Conservation (phyloP, 23 tunicate genomes). For the Phallusia fumigata region DNA sequence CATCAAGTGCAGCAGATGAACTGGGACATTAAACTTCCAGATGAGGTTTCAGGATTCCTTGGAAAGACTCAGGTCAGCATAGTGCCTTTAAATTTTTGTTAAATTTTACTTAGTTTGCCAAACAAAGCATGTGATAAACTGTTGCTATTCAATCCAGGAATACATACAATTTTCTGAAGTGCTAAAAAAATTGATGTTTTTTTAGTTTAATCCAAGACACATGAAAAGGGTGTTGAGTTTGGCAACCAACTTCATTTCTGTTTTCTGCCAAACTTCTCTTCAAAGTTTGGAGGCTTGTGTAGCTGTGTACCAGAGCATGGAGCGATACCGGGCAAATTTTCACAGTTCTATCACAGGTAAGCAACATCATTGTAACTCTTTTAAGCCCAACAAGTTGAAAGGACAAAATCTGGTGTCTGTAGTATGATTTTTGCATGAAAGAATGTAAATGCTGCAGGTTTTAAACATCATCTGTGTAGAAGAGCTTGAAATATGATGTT, state of each 20-base stretch:
- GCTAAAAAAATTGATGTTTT: neutral
- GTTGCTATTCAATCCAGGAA: too few species aligned
- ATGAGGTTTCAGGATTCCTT: neutral
- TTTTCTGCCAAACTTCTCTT: neutral
- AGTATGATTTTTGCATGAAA: neutral
- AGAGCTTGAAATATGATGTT: too few species aligned
- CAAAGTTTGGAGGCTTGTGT: neutral
- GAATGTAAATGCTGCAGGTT: neutral
- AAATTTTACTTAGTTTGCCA: too few species aligned
- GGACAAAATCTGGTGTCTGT: too few species aligned
- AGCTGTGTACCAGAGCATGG: neutral
- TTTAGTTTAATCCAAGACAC: conserved; percentile 4
- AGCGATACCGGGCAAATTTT: neutral
- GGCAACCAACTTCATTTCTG: neutral
- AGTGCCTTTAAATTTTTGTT: too few species aligned
- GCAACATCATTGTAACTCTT: neutral
- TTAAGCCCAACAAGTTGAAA: too few species aligned
- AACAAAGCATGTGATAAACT: too few species aligned
- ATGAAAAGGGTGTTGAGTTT: neutral
- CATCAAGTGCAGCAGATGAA: neutral
- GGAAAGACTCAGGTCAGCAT: neutral
- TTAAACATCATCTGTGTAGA: too few species aligned
- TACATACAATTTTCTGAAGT: too few species aligned
- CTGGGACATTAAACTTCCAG: neutral
- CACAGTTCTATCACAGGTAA: neutral